Evolutionary conservation across 2,888 invertebrate species (phyloP).

Genomic region (Drosophila longiperda): DNA sequence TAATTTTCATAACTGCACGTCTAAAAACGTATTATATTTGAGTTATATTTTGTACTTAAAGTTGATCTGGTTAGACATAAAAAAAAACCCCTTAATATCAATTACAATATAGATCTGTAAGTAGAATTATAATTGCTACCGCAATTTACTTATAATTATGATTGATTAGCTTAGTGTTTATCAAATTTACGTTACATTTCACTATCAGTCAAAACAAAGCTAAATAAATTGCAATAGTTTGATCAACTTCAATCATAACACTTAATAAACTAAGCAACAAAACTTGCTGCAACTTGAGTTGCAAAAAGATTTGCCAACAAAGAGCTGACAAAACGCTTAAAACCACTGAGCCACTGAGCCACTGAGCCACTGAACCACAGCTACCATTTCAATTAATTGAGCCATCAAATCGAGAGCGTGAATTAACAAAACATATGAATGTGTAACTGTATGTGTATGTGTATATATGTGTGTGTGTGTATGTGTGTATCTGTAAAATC

Average conservation of each 20-base stretch:
- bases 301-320: constrained; percentile 41
- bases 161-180: constrained; percentile 18
- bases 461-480: constrained; percentile 5
- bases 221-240: constrained; percentile 41
- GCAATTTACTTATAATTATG: neutral
- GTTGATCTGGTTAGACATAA: neutral
- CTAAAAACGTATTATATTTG: neutral
- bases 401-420: constrained; percentile 33
- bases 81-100: neutral
- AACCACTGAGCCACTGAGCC: neutral
- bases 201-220: constrained; percentile 8
- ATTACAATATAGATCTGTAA: neutral
- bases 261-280: constrained; percentile 44
- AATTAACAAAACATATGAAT: constrained; percentile 8
- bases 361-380: constrained; percentile 10
- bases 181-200: constrained; percentile 7
- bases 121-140: neutral
- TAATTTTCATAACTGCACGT: neutral
- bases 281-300: constrained; percentile 17
- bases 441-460: constrained; percentile 6
- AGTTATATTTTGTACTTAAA: neutral
- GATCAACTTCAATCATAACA: constrained; percentile 51
- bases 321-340: constrained; percentile 24
- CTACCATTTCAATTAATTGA: constrained; percentile 44
- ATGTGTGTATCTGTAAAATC: constrained; percentile 15